phyloP scores from a whole-genome alignment of 2,113 vertebrate species.

The Microcebus tavaratra region DNA sequence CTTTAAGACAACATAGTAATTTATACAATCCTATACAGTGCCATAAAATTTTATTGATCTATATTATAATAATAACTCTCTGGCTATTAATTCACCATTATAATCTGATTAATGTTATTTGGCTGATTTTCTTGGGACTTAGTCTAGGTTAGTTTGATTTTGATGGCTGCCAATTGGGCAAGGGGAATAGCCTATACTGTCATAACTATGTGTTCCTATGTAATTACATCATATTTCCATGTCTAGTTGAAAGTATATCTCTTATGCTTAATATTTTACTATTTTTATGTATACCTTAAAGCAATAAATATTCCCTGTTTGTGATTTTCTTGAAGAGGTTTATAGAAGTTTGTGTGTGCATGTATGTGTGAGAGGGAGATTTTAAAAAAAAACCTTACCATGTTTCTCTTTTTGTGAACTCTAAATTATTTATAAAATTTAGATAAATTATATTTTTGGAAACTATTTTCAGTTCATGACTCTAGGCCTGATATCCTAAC shows the following conservation, averaged over 20 bases:
- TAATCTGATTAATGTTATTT: conserved; percentile 41
- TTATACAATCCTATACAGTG: neutral
- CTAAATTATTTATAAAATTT: neutral
- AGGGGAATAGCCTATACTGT: neutral
- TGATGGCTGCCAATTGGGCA: conserved; percentile 20
- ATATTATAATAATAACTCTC: neutral
- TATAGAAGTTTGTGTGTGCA: neutral
- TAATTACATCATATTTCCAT: neutral
- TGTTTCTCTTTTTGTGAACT: neutral
- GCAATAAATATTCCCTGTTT: neutral
- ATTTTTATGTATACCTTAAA: neutral
- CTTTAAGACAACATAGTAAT: neutral
- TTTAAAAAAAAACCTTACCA: neutral
- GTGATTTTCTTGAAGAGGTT: conserved; percentile 19
- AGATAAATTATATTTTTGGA: neutral
- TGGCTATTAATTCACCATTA: conserved; percentile 37
- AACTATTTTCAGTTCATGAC: neutral
- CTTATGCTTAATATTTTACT: neutral
- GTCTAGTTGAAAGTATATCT: conserved; percentile 1
- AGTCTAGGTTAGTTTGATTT: conserved; percentile 39
- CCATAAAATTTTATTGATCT: conserved; percentile 9
- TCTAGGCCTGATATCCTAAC: neutral
- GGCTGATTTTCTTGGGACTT: conserved; percentile 16
- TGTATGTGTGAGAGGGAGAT: neutral
- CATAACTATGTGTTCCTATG: neutral